Base-by-base conservation (phyloP, 2,797 vertebrate species). In the Neostethus bicornis region DNA sequence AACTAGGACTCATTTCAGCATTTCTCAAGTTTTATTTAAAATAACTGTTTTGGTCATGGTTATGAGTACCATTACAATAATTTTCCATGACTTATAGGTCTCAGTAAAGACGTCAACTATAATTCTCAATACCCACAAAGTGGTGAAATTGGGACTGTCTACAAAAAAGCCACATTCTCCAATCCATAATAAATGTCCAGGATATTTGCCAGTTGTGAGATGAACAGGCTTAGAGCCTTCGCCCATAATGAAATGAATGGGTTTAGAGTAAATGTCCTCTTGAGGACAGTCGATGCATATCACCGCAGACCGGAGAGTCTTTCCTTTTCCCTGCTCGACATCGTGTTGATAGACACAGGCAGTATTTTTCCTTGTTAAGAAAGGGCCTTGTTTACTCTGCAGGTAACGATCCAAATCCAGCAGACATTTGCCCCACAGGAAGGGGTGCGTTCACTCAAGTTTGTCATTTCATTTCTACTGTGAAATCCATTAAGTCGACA, bases 381-480 rank as follows among this genome's bases (percentile, higher is more conserved):
- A 84, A 83, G 75, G 72, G 41, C 69, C 80, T 78, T 91, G 88
- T 91, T 92, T 91, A 89, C 91, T 89, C 88, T 87, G 79, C 87
- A 90, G 87, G 89, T 92, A 92, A 91, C 84, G 85, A 90, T 89
- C 88, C 88, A 87, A 81, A 89, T 89, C 90, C 79, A 76, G 80
- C 87, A 91, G 89, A 84, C 85, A 76, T 88, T 86, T 82, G 74
- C 79, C 90, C 89, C 90, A 89, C 86, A 90, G 89, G 91, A 92
- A 89, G 84, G 79, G 79, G 80, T 84, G 83, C 69, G 84, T 85
- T 89, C 89, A 90, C 85, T 90, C 89, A 91, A 85, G 75, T 89
- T 87, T 91, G 89, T 89, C 85, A 87, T 92, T 90, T 89, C 77
- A 83, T 90, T 90, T 91, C 78, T 79, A 87, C 90, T 93, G 91